phyloP scores from a whole-genome alignment of 2,888 invertebrate species.

The Pelosia muscerda region DNA sequence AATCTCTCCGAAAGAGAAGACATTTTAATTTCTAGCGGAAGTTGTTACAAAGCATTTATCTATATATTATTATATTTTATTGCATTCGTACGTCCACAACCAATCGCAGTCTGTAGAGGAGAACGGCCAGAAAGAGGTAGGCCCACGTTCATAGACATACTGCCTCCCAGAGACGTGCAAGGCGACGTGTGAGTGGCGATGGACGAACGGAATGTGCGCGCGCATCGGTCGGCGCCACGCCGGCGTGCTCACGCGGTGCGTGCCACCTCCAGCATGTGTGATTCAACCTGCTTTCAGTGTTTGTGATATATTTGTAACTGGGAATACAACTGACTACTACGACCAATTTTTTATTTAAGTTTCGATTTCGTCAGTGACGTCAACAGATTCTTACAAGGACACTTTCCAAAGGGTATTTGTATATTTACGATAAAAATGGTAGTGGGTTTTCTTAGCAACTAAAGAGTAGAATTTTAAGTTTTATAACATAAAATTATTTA shows the following conservation, averaged over 20 bases:
- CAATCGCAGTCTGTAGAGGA: slow-evolving; percentile 87
- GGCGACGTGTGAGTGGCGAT: slow-evolving; percentile 63
- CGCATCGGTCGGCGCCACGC: slow-evolving; percentile 7
- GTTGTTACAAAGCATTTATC: slow-evolving; percentile 85
- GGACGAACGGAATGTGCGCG: slow-evolving; percentile 37
- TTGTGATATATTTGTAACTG: slow-evolving; percentile 40
- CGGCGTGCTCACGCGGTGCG: slow-evolving; percentile 4
- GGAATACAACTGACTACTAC: slow-evolving; percentile 26
- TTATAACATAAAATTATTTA: slow-evolving; percentile 68
- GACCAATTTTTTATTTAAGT: slow-evolving; percentile 25
- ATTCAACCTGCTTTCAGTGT: slow-evolving; percentile 49
- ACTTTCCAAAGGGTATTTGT: slow-evolving; percentile 72
- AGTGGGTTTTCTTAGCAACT: slow-evolving; percentile 75
- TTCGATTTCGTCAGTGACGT: slow-evolving; percentile 61
- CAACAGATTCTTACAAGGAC: slow-evolving; percentile 82
- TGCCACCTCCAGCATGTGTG: slow-evolving; percentile 25
- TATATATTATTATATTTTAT: slow-evolving; percentile 86
- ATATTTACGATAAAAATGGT: slow-evolving; percentile 76
- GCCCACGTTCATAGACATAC: slow-evolving; percentile 75
- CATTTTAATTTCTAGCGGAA: slow-evolving; percentile 78
- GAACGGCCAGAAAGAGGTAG: slow-evolving; percentile 86
- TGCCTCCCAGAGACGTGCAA: slow-evolving; percentile 64
- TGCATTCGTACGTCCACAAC: slow-evolving; percentile 87
- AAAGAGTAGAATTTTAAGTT: slow-evolving; percentile 79
- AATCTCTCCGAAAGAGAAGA: slow-evolving; percentile 74